Base-by-base conservation (phyloP, 2,888 invertebrate species). In the Hyalella azteca region DNA sequence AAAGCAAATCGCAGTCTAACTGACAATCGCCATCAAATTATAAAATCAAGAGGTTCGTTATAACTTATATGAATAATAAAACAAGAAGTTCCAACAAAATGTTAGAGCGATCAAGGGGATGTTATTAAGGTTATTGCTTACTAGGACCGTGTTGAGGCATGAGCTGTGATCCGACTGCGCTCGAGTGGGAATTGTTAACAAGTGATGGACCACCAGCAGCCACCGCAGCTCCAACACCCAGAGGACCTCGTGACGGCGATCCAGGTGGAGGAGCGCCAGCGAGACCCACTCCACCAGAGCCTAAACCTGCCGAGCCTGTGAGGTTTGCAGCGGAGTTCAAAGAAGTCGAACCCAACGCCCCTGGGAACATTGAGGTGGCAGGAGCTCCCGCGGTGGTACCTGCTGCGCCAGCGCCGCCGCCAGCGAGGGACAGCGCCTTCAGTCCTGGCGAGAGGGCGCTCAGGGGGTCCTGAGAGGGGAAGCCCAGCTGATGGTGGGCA, bases 321-420 rank as follows among this genome's bases (percentile, higher is more conserved):
- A 66, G 36, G 19, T 39, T 29, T 11, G 36, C 66, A 36, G 36
- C 66, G 36, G 66, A n/a, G 36, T 36, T 54, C 39, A 49, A 29
- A 5, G 75, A n/a, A 75, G 41, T 29, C 13, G 36, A 29, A 75
- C 45, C 36, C 48, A 75, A 29, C 19, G 41, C 45, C 39, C 48
- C 48, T 3, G 75, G 29, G 49, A 75, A 45, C 45, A 49, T 75
- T 19, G 48, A 48, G 45, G 45, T n/a, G 29, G 32, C 75, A 7
- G 40, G 22, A 29, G 41, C 78, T 9, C 22, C 29, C 1, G 79
- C 7, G 15, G 22, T 3, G 3, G 39, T 49, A 22, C 73, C 73
- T 19, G 83, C 79, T 13, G 81, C 82, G 9, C 78, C 79, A 11
- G 66, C 66, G 40, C 81, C 81, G 32, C 83, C 81, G n/a, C 82